A percentile compares a stretch with the other conserved stretches of the same genome.
phyloP scores from a whole-genome alignment of 2,888 invertebrate species.

The Teleiodes luculella region DNA sequence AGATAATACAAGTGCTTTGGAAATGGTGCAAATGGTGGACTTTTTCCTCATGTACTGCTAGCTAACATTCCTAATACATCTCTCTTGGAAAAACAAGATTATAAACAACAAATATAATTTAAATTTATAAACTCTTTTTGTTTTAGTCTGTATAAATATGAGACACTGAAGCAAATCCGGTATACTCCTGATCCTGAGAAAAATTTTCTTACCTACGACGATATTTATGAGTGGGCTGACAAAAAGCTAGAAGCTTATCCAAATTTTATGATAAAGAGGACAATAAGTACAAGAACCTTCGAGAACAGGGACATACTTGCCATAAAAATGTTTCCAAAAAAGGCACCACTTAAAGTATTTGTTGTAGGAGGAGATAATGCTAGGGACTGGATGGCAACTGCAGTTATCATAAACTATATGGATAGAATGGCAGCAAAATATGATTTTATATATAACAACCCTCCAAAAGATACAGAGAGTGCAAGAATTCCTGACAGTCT shows the following conservation, averaged over 20 bases:
- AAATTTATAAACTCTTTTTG: no score
- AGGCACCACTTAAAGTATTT: conserved; percentile 44
- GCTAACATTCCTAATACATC: no score
- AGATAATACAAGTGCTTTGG: no score
- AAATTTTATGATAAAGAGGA: conserved; percentile 25
- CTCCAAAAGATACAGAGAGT: no score
- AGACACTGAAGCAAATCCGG: neutral
- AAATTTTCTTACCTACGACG: conserved; percentile 37
- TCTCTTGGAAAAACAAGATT: no score
- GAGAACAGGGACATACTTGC: conserved; percentile 51
- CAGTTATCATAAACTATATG: conserved; percentile 45
- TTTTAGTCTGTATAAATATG: neutral
- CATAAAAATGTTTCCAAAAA: conserved; percentile 43
- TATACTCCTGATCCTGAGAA: neutral
- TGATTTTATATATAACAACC: conserved; percentile 27
- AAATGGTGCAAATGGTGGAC: no score
- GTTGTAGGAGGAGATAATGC: conserved; percentile 62
- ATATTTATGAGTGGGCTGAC: conserved; percentile 39
- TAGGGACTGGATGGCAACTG: conserved; percentile 57
- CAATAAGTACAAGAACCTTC: conserved; percentile 46
- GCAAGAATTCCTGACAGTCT: neutral
- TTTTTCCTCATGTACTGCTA: no score
- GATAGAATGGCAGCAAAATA: conserved; percentile 23
- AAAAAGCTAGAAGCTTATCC: conserved; percentile 28
- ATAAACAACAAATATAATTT: no score